Percentiles rank a stretch among this genome's conserved stretches.
These are phyloP conservation scores for Heliconius hermathena DNA, from an alignment of 1,140 invertebrate species.

Conservation along the genomic window DNA sequence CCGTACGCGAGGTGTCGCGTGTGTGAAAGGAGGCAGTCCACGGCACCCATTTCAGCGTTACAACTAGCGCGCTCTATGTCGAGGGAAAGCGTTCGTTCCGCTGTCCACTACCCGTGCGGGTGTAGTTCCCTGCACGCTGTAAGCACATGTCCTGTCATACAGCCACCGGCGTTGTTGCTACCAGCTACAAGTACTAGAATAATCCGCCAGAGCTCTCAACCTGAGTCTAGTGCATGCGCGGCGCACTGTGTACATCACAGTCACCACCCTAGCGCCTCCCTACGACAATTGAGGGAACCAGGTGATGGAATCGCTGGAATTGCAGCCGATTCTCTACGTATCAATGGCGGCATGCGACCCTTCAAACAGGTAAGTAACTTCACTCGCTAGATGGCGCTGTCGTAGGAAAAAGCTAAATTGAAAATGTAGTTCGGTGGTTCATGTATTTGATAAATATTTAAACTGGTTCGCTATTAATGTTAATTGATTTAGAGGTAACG, in stretches of 20 bases:
- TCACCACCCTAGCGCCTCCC: slow-evolving; percentile 87
- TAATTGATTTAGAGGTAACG: neutral
- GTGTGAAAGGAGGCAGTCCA: slow-evolving; percentile 88
- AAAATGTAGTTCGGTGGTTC: neutral
- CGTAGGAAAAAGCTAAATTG: neutral
- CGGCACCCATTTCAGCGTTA: slow-evolving; percentile 87
- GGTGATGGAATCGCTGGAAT: slow-evolving; percentile 96
- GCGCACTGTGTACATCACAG: slow-evolving; percentile 83
- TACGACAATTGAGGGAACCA: slow-evolving; percentile 91
- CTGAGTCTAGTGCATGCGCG: slow-evolving; percentile 89
- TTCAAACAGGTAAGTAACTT: slow-evolving; percentile 93
- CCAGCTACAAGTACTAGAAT: slow-evolving; percentile 88
- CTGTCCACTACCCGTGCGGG: slow-evolving; percentile 83
- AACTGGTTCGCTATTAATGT: neutral
- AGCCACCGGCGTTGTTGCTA: slow-evolving; percentile 86
- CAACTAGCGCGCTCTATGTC: slow-evolving; percentile 89
- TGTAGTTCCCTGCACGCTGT: slow-evolving; percentile 80
- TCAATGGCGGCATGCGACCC: slow-evolving; percentile 97
- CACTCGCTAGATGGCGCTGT: slow-evolving; percentile 59
- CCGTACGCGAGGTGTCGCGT: slow-evolving; percentile 84
- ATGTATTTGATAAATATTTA: neutral
- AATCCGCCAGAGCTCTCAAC: slow-evolving; percentile 95
- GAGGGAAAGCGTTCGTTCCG: slow-evolving; percentile 86
- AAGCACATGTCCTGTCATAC: slow-evolving; percentile 84
- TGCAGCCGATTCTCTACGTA: slow-evolving; percentile 96